phyloP scores from a whole-genome alignment of 2,888 invertebrate genomes.

The Ctenicera cuprea region DNA sequence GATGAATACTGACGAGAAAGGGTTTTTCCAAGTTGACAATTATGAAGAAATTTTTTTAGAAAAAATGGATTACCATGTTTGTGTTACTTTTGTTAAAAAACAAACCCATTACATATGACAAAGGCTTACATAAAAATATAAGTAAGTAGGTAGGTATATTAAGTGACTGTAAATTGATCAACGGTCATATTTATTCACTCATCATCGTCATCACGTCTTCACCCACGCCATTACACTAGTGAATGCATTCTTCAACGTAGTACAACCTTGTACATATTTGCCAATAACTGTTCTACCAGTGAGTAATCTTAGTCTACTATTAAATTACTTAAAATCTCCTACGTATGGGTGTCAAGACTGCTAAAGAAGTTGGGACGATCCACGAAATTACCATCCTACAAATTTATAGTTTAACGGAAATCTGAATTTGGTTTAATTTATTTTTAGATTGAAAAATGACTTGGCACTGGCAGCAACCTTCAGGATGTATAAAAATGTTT shows the following conservation, averaged over 20 bases:
- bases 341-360: background rate
- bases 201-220: slow-evolving; percentile 32
- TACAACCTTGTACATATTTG: slow-evolving; percentile 9
- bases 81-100: too few species aligned
- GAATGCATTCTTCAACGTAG: slow-evolving; percentile 18
- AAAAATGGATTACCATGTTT: too few species aligned
- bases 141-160: slow-evolving; percentile 12
- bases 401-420: background rate
- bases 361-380: background rate
- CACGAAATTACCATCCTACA: slow-evolving; percentile 2
- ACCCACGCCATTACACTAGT: slow-evolving; percentile 27
- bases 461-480: slow-evolving; percentile 5
- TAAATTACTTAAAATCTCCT: background rate
- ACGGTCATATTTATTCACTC: slow-evolving; percentile 22
- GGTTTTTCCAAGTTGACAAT: too few species aligned
- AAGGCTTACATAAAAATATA: slow-evolving; percentile 2
- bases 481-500: slow-evolving; percentile 1
- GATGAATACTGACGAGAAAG: too few species aligned
- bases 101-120: too few species aligned
- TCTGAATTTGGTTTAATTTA: background rate
- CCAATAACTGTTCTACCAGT: slow-evolving; percentile 19
- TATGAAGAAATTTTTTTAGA: too few species aligned
- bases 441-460: slow-evolving; percentile 1
- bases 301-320: slow-evolving; percentile 12
- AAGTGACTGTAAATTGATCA: slow-evolving; percentile 29